Evolutionary conservation across 2,888 invertebrate species (phyloP).

Genomic region (Amphipyra tragopoginis): DNA sequence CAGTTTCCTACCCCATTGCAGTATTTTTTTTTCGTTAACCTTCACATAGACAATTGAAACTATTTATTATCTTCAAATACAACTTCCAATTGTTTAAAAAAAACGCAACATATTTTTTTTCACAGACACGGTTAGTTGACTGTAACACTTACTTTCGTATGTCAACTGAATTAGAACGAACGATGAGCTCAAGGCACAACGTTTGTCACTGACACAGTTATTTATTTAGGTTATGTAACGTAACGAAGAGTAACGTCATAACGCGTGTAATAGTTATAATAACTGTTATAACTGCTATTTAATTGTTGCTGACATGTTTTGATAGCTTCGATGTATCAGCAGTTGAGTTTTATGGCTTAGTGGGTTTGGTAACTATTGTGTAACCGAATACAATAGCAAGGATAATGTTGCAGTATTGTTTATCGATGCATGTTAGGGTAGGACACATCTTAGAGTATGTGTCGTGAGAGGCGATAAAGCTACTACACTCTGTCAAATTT

Average conservation of each 20-base stretch:
- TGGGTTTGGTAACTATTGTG: conserved; percentile 17
- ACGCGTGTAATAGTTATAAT: conserved; percentile 51
- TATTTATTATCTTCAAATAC: background rate
- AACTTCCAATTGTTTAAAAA: conserved; percentile 7
- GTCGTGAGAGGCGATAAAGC: too few relatives aligned
- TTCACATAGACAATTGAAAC: too few relatives aligned
- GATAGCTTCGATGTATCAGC: conserved; percentile 40
- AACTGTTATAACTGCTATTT: conserved; percentile 46
- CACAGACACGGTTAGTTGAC: conserved; percentile 31
- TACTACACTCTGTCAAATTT: too few relatives aligned
- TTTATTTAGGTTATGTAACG: conserved; percentile 56
- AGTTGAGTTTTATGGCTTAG: conserved; percentile 20
- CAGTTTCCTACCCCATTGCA: too few relatives aligned
- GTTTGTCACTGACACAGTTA: conserved; percentile 54
- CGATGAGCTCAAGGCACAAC: conserved; percentile 31
- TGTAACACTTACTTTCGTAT: conserved; percentile 37
- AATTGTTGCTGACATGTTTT: conserved; percentile 50
- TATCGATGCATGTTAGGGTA: too few relatives aligned
- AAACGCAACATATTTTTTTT: background rate
- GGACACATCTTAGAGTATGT: too few relatives aligned
- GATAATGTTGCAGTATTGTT: background rate
- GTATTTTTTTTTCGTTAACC: too few relatives aligned
- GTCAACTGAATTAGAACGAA: conserved; percentile 47
- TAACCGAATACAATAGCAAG: conserved; percentile 5
- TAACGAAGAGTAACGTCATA: conserved; percentile 32